Base-by-base conservation (phyloP, 2,797 vertebrate species). In the Eremophila alpestris region DNA sequence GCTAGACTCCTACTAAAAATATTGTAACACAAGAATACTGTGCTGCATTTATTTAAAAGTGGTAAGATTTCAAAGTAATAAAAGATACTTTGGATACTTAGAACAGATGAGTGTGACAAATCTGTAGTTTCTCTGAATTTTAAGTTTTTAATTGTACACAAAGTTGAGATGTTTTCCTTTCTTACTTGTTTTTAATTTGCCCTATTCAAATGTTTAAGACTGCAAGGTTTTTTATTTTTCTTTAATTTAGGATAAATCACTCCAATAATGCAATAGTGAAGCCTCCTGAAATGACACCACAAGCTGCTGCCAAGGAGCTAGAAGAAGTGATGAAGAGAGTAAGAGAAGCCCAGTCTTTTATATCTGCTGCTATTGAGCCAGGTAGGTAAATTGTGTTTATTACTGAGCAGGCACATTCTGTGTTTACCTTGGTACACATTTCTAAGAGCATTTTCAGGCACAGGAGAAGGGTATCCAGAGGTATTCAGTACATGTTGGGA, bases 211-310 rank as follows among this genome's bases (percentile, higher is more conserved):
- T 23, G 20, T 38, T 80, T 27, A 12, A 16, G 23, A 51, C 6
- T 41, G 29, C 73, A 84, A 75, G 5, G 9, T 38, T 51, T 69
- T n/a, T 77, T 73, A 5, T 80, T 76, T 83, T 88, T 34, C 5
- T 32, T 77, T 60, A 63, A 89, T 89, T 94, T 97, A 99, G 99
- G 98, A 99, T 99, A 93, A 99, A 99, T 98, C 99, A 99, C 98
- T 99, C 99, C 98, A 99, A 99, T 97, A 99, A 99, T 77, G 99
- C 99, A 96, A 99, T 99, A 85, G 99, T 99, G 81, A 99, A 99
- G 92, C 99, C 99, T 22, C 99, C 99, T 49, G 99, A 99, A 98
- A 96, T 99, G 98, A 99, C 99, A 22, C 98, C 99, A 6, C 99
- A 99, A 97, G 99, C 99, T 63, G 99, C 99, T 79, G 99, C 99